Evolutionary conservation across 2,113 vertebrate genomes (phyloP).

Genomic region (Corapipo altera): DNA sequence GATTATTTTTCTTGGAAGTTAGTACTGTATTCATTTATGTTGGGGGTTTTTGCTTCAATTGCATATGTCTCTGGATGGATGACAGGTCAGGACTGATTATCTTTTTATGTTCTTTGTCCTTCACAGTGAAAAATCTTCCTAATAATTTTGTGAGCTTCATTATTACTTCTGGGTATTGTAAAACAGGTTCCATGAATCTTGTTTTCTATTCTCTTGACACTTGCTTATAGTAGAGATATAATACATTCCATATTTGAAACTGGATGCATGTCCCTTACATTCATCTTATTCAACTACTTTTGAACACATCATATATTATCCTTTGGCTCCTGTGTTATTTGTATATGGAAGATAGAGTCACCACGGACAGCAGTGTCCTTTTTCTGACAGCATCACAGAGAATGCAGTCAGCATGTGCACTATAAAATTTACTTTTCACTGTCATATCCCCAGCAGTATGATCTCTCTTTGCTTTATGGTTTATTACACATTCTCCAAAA

Average conservation of each 20-base stretch:
- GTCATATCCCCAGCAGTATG: neutral
- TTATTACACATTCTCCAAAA: neutral
- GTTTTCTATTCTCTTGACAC: neutral
- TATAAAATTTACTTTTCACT: neutral
- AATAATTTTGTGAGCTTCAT: neutral
- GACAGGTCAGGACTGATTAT: neutral
- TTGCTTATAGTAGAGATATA: neutral
- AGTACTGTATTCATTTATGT: neutral
- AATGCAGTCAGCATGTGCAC: neutral
- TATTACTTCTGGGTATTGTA: neutral
- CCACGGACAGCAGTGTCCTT: neutral
- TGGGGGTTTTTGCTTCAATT: accelerated
- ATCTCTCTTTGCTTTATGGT: neutral
- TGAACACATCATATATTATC: neutral
- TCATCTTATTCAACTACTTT: neutral
- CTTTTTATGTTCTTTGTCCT: neutral
- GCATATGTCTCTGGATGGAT: neutral
- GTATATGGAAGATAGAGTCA: neutral
- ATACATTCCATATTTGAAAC: neutral
- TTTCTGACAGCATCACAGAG: neutral
- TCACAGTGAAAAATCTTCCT: neutral
- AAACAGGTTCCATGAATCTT: neutral
- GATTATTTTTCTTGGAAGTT: neutral
- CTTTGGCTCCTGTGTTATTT: neutral
- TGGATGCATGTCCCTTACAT: neutral